These are phyloP conservation scores for Scomber scombrus DNA, from an alignment of 2,113 vertebrate genomes.

Conservation along the genomic window DNA sequence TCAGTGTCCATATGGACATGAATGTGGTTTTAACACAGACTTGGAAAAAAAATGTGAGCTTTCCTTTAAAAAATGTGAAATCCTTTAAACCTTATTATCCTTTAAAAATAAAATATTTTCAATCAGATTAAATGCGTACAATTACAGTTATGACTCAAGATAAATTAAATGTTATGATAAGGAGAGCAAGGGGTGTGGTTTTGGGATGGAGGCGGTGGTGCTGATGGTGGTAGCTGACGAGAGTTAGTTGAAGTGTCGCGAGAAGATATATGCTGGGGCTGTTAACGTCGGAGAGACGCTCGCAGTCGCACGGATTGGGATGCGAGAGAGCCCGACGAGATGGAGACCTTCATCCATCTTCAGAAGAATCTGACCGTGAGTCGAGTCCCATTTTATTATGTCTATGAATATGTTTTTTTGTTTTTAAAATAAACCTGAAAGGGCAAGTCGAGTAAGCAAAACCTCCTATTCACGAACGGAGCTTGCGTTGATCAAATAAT, in stretches of 20 bases:
- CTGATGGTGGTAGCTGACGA: neutral
- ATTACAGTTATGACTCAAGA: neutral
- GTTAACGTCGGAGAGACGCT: conserved; percentile 40
- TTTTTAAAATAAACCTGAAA: neutral
- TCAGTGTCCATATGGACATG: too few species aligned
- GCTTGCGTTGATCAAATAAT: conserved; percentile 20
- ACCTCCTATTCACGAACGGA: neutral
- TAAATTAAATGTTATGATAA: conserved; percentile 31
- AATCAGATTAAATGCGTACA: too few species aligned
- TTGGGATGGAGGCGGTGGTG: neutral
- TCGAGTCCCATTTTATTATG: conserved; percentile 14
- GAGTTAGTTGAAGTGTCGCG: conserved; percentile 59
- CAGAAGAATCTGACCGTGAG: conserved; percentile 69
- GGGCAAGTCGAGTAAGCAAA: neutral
- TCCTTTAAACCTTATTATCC: too few species aligned
- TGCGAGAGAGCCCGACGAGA: conserved; percentile 63
- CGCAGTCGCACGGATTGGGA: conserved; percentile 64
- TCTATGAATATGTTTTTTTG: neutral
- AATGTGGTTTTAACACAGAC: too few species aligned
- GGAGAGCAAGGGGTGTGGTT: conserved; percentile 61
- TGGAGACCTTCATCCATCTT: conserved; percentile 75
- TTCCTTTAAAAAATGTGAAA: too few species aligned
- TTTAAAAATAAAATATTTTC: too few species aligned
- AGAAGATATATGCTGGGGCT: conserved; percentile 68
- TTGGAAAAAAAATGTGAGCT: too few species aligned